These are phyloP conservation scores for Bombus superbus DNA, from an alignment of 1,140 invertebrate species.

Conservation along the genomic window DNA sequence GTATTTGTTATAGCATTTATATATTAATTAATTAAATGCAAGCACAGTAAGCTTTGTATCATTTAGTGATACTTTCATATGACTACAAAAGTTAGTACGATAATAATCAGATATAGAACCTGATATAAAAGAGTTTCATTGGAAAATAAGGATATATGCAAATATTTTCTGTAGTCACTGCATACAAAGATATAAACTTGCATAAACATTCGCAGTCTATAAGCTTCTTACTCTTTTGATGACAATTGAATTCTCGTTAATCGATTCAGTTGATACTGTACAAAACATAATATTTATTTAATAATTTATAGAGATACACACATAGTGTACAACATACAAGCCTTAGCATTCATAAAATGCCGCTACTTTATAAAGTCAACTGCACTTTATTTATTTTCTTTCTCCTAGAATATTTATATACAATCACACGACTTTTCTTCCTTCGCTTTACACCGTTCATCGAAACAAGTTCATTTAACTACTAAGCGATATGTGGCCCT, in stretches of 20 bases:
- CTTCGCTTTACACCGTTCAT: slow-evolving; percentile 48
- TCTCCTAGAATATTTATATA: slow-evolving; percentile 69
- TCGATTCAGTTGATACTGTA: slow-evolving; percentile 67
- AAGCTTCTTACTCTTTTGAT: neutral
- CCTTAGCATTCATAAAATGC: slow-evolving; percentile 66
- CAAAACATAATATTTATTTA: slow-evolving; percentile 80
- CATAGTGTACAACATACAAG: slow-evolving; percentile 72
- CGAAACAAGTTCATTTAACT: slow-evolving; percentile 65
- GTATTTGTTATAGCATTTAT: too few relatives aligned
- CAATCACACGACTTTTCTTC: slow-evolving; percentile 66
- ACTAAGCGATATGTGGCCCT: slow-evolving; percentile 59
- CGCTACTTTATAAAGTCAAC: slow-evolving; percentile 63
- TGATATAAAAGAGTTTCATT: too few relatives aligned
- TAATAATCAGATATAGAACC: too few relatives aligned
- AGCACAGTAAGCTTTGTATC: too few relatives aligned
- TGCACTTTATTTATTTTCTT: slow-evolving; percentile 39
- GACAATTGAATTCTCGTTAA: neutral
- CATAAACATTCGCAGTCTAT: neutral
- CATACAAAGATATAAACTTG: neutral
- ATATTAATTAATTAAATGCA: too few relatives aligned
- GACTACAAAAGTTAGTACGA: too few relatives aligned
- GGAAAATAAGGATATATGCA: too few relatives aligned
- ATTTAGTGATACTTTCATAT: too few relatives aligned
- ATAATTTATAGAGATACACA: slow-evolving; percentile 78
- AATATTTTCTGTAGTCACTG: too few relatives aligned